These are phyloP conservation scores for Toxotes jaculatrix DNA, from an alignment of 2,113 vertebrate species.

Conservation along the genomic window DNA sequence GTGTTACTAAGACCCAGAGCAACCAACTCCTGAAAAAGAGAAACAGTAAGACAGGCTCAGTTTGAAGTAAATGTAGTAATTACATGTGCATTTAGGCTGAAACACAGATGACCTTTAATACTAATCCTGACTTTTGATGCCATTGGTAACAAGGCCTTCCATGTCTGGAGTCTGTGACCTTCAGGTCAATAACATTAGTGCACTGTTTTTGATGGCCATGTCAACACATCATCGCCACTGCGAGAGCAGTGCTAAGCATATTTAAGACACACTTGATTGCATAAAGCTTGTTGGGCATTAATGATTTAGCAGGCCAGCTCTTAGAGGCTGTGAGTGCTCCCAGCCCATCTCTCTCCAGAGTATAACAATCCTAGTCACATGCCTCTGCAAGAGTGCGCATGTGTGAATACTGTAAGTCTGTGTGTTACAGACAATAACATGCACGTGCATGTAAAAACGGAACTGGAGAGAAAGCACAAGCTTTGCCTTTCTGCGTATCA, in stretches of 20 bases:
- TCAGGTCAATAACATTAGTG: neutral
- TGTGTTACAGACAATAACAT: conserved; percentile 1
- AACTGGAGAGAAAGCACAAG: neutral
- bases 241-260: conserved; percentile 5
- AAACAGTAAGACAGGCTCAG: conserved; percentile 9
- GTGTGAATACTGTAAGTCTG: conserved; percentile 18
- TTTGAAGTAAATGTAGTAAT: neutral
- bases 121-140: neutral
- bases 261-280: conserved; percentile 47
- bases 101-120: neutral
- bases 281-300: conserved; percentile 52
- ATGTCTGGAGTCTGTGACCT: neutral
- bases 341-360: conserved; percentile 13
- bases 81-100: neutral
- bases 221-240: conserved; percentile 18
- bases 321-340: conserved; percentile 34
- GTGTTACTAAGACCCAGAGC: conserved; percentile 91
- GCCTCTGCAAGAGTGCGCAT: conserved; percentile 21
- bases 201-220: conserved; percentile 4
- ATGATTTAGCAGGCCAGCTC: conserved; percentile 59
- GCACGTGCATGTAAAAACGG: neutral
- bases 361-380: conserved; percentile 48
- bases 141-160: neutral
- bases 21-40: conserved; percentile 88
- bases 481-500: neutral